Percentiles rank a stretch among this genome's conserved stretches.
phyloP scores from a whole-genome alignment of 2,113 vertebrate genomes.

The Petrocephalus zakoni region DNA sequence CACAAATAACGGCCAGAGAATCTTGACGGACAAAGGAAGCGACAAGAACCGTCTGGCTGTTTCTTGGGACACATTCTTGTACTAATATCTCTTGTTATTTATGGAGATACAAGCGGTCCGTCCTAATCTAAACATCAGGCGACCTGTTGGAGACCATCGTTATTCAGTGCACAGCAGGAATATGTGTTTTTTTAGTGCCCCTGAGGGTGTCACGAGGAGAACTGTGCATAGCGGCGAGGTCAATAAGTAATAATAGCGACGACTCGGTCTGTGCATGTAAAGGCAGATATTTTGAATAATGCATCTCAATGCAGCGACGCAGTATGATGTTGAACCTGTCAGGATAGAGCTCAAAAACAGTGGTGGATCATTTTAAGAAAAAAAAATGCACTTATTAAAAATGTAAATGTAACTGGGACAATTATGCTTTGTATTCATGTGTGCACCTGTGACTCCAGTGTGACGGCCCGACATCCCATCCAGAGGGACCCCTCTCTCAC shows the following conservation, averaged over 20 bases:
- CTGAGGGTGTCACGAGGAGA: background rate
- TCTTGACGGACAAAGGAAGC: background rate
- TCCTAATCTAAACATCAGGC: background rate
- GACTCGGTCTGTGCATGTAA: conserved; percentile 29
- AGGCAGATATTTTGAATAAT: conserved; percentile 31
- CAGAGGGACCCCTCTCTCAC: background rate
- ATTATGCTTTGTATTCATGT: background rate
- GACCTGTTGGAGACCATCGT: background rate
- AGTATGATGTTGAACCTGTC: conserved; percentile 28
- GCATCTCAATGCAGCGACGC: conserved; percentile 14
- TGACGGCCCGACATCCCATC: background rate
- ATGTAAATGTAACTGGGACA: background rate
- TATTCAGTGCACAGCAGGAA: background rate
- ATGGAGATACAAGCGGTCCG: background rate
- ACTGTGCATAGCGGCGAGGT: conserved; percentile 13
- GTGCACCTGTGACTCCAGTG: too few species aligned
- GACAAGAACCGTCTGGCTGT: background rate
- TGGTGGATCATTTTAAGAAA: conserved; percentile 3
- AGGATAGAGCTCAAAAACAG: conserved; percentile 11
- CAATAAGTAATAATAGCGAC: conserved; percentile 17
- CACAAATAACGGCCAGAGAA: background rate
- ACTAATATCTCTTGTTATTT: background rate
- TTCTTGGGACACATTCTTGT: background rate
- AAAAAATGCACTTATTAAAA: background rate
- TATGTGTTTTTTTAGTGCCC: background rate